Conservation (phyloP, 2,113 vertebrate species). For the Microtus richardsoni region DNA sequence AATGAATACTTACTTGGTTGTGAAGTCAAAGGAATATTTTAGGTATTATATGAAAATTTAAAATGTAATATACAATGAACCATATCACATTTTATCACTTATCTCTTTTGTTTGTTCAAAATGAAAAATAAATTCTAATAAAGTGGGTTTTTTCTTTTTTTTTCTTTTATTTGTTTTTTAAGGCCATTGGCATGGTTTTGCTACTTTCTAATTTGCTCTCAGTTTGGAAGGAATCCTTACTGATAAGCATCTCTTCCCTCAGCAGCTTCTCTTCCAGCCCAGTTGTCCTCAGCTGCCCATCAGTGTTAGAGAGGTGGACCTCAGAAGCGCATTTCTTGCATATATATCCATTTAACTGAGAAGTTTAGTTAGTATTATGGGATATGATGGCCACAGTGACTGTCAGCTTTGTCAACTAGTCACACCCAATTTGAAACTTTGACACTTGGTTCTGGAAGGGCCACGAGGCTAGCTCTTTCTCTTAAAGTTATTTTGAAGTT, state of each 20-base stretch:
- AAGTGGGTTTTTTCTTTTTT: neutral
- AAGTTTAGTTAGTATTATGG: neutral
- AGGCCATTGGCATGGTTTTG: neutral
- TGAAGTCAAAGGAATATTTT: slow-evolving; percentile 8
- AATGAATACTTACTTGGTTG: neutral
- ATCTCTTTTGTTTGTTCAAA: neutral
- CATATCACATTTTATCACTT: neutral
- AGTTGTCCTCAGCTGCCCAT: neutral
- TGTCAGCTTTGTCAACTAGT: neutral
- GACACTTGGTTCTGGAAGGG: neutral
- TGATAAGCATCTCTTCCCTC: neutral
- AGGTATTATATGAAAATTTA: neutral
- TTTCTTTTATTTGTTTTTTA: neutral
- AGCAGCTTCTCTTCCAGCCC: neutral
- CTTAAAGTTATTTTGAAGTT: neutral
- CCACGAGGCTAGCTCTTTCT: neutral
- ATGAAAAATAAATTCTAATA: neutral
- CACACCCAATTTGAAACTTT: neutral
- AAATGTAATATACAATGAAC: neutral
- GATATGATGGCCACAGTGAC: neutral
- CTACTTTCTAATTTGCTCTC: slow-evolving; percentile 34
- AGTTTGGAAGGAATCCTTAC: neutral
- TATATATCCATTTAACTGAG: neutral
- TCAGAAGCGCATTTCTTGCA: neutral
- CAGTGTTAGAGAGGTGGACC: neutral